Conservation (phyloP, 1,140 invertebrate species). For the Aphis craccivora region DNA sequence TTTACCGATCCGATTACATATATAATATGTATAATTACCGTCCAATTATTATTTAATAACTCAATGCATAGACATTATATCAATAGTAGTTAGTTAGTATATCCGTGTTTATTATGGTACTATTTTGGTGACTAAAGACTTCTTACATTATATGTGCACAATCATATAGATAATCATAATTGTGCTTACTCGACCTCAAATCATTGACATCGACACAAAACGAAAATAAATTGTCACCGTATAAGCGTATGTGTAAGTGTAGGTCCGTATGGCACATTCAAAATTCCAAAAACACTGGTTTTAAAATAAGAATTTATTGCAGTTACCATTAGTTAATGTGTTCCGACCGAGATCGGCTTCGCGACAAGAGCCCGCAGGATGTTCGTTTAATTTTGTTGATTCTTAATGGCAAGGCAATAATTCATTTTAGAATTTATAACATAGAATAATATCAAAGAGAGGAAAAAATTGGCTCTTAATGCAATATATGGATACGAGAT, state of each 20-base stretch:
- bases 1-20: not conserved
- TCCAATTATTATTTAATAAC: not conserved
- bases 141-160: not conserved
- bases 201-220: no score
- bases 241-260: no score
- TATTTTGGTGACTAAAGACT: not conserved
- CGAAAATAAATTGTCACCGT: no score
- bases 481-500: constrained; percentile 39
- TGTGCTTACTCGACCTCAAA: no score
- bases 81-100: not conserved
- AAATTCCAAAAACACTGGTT: not conserved
- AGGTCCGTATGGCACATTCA: not conserved
- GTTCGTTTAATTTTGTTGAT: not conserved
- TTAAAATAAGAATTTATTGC: not conserved
- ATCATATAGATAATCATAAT: no score
- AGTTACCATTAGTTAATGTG: not conserved
- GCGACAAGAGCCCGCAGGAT: not conserved
- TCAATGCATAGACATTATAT: not conserved
- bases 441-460: no score
- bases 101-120: no score
- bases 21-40: not conserved
- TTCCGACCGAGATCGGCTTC: not conserved
- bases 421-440: constrained; percentile 16
- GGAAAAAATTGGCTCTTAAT: constrained; percentile 39
- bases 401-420: not conserved